Percentiles rank a stretch among this genome's conserved stretches.
Evolutionary conservation across 1,140 invertebrate genomes (phyloP).

Genomic region (Conus betulinus): DNA sequence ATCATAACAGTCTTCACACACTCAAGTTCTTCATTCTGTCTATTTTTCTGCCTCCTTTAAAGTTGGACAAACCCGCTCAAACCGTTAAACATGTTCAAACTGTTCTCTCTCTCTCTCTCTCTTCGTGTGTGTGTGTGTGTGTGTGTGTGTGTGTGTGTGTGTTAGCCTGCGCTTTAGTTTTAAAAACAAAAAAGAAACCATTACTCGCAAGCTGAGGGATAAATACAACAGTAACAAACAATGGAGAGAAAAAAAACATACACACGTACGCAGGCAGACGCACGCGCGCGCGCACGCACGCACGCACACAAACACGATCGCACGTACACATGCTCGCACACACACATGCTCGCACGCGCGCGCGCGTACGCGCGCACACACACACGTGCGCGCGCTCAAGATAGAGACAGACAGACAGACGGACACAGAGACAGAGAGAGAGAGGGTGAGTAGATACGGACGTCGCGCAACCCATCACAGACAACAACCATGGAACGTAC

Average conservation of each 20-base stretch:
- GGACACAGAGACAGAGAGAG: slow-evolving; percentile 32
- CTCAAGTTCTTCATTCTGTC: slow-evolving; percentile 7
- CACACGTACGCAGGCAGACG: neutral
- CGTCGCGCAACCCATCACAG: too few species aligned
- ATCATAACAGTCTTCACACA: neutral
- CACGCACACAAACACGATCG: neutral
- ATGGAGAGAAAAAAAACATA: too few species aligned
- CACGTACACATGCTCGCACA: neutral
- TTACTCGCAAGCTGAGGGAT: neutral
- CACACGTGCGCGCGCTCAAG: neutral
- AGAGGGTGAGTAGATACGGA: neutral
- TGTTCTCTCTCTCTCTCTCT: neutral
- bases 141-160: slow-evolving; percentile 6
- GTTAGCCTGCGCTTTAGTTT: neutral
- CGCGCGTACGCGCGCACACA: slow-evolving; percentile 6
- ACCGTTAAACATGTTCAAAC: too few species aligned
- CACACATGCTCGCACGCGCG: neutral
- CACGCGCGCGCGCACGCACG: neutral
- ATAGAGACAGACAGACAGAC: slow-evolving; percentile 8
- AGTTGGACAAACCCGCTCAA: neutral
- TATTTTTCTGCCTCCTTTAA: neutral
- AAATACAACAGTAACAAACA: neutral
- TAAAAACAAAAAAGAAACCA: neutral
- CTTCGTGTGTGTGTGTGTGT: neutral
- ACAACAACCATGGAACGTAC: too few species aligned